Evolutionary conservation across 2,113 vertebrate species (phyloP).

Genomic region (Empidonax traillii): DNA sequence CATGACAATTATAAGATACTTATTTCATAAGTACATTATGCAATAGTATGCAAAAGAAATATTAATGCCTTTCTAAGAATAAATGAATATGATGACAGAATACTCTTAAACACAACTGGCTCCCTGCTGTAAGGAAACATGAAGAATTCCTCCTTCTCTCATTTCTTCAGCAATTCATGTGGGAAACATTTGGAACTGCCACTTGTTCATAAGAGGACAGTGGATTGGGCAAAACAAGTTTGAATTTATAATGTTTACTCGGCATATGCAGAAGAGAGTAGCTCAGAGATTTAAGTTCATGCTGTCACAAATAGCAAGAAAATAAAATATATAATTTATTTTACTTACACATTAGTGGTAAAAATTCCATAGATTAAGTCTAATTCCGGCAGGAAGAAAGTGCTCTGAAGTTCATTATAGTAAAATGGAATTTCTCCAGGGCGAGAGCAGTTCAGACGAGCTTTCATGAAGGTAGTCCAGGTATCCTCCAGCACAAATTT

Average conservation of each 20-base stretch:
- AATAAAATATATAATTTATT: background rate
- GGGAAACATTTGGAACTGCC: background rate
- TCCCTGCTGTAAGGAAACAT: background rate
- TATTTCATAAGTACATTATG: background rate
- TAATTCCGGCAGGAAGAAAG: slow-evolving; percentile 93
- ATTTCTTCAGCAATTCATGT: background rate
- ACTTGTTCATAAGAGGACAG: background rate
- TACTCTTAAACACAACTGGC: background rate
- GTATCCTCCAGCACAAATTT: slow-evolving; percentile 96
- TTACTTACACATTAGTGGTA: slow-evolving; percentile 94
- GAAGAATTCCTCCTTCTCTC: background rate
- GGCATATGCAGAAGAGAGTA: background rate
- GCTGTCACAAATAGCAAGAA: background rate
- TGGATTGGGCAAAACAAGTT: background rate
- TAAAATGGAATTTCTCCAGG: slow-evolving; percentile 96
- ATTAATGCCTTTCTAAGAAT: background rate
- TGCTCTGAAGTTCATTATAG: slow-evolving; percentile 94
- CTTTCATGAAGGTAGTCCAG: slow-evolving; percentile 99
- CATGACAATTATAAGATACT: background rate
- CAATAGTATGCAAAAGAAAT: background rate
- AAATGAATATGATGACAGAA: background rate
- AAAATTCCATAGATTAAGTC: slow-evolving; percentile 96
- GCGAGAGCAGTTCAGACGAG: slow-evolving; percentile 92
- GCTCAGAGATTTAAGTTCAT: background rate
- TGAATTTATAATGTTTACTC: background rate